Conservation (phyloP, 1,140 invertebrate genomes). For the Rhyzopertha dominica region DNA sequence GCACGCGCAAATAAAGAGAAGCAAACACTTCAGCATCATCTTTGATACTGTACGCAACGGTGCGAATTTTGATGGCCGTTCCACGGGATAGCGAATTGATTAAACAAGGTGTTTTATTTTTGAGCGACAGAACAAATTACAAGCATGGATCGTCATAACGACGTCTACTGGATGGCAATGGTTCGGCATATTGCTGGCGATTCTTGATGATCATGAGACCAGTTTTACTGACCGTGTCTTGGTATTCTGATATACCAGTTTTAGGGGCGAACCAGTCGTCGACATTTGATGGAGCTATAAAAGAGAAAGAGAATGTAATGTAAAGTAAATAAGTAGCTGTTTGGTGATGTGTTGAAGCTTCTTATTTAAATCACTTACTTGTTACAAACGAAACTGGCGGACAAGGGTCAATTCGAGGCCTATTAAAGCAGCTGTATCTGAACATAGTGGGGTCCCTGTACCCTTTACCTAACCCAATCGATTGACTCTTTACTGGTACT, state of each 20-base stretch:
- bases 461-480: constrained; percentile 40
- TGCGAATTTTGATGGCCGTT: too few species aligned
- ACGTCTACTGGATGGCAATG: constrained; percentile 53
- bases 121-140: constrained; percentile 18
- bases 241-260: constrained; percentile 55
- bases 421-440: constrained; percentile 40
- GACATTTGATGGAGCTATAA: constrained; percentile 45
- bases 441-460: constrained; percentile 49
- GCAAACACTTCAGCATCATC: too few species aligned
- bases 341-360: not conserved
- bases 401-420: constrained; percentile 44
- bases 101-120: too few species aligned
- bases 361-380: constrained; percentile 40
- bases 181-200: constrained; percentile 55
- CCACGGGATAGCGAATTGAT: too few species aligned
- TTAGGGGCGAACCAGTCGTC: constrained; percentile 50
- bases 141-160: constrained; percentile 49
- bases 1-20: too few species aligned
- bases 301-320: constrained; percentile 8
- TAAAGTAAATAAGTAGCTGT: not conserved
- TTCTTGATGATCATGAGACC: constrained; percentile 53
- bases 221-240: constrained; percentile 53
- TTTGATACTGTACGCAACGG: too few species aligned
- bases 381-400: constrained; percentile 38
- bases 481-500: constrained; percentile 41